Conservation (phyloP, 2,113 vertebrate species). For the Recurvirostra avosetta region DNA sequence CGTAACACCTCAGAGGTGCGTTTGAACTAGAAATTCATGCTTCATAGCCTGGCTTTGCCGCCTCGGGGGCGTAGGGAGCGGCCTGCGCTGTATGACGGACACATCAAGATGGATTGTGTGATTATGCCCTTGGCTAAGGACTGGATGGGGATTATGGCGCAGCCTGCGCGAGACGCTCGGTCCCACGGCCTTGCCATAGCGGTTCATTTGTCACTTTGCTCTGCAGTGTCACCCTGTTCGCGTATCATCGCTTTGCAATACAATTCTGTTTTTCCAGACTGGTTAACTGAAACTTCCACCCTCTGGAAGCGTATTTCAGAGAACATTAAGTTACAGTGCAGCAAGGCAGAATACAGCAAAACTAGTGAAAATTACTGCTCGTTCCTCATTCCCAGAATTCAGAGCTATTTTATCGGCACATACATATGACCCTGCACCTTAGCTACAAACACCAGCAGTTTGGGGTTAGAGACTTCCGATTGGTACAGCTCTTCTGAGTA, state of each 20-base stretch:
- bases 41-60: background rate
- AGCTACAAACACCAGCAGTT: background rate
- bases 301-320: background rate
- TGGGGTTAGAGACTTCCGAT: background rate
- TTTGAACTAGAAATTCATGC: background rate
- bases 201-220: background rate
- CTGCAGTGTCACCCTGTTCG: accelerated
- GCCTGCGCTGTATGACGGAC: background rate
- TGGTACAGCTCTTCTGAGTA: background rate
- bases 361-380: background rate
- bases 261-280: background rate
- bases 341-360: background rate
- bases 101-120: background rate
- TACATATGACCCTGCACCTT: background rate
- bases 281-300: background rate
- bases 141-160: background rate
- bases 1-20: background rate
- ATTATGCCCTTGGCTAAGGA: background rate
- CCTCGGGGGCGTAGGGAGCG: background rate
- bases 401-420: background rate
- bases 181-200: background rate
- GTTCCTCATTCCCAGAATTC: background rate
- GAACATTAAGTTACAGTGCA: background rate
- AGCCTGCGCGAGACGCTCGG: background rate
- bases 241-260: background rate